Percentiles rank a stretch among this genome's conserved stretches.
Conservation (phyloP, 2,888 invertebrate species). For the Scrobipalpa costella region DNA sequence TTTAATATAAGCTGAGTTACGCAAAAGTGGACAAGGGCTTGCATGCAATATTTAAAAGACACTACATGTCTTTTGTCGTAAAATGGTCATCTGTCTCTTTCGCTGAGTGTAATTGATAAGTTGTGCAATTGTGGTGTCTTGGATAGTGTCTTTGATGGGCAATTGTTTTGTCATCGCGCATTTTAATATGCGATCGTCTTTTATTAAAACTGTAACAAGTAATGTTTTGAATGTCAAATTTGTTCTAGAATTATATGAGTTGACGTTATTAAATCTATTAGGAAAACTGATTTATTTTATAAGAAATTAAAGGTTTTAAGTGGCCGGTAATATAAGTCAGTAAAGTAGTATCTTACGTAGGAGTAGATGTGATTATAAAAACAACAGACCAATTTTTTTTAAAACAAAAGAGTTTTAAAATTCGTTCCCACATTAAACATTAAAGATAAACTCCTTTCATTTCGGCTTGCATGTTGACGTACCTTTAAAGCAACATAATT, state of each 20-base stretch:
- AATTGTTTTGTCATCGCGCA: slow-evolving; percentile 13
- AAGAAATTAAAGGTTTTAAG: no score
- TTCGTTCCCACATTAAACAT: slow-evolving; percentile 18
- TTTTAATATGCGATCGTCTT: slow-evolving; percentile 5
- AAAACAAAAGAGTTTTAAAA: background rate
- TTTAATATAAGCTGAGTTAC: no score
- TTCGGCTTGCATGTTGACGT: background rate
- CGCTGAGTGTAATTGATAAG: slow-evolving; percentile 17
- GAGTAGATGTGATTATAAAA: no score
- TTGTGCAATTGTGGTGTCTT: background rate
- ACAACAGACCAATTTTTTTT: no score
- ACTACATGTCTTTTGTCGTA: slow-evolving; percentile 9
- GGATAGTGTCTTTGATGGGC: background rate
- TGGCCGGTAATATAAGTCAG: no score
- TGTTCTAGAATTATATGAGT: no score
- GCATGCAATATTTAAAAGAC: slow-evolving; percentile 1
- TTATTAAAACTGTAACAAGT: background rate
- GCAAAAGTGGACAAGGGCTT: background rate
- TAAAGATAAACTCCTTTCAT: slow-evolving; percentile 8
- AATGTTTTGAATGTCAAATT: background rate
- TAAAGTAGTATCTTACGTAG: no score
- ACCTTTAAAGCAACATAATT: slow-evolving; percentile 15
- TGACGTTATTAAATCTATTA: no score
- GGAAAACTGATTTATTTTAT: no score
- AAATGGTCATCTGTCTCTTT: slow-evolving; percentile 22